Base-by-base conservation (phyloP, 2,888 invertebrate genomes). In the Himalopsyche anomala region DNA sequence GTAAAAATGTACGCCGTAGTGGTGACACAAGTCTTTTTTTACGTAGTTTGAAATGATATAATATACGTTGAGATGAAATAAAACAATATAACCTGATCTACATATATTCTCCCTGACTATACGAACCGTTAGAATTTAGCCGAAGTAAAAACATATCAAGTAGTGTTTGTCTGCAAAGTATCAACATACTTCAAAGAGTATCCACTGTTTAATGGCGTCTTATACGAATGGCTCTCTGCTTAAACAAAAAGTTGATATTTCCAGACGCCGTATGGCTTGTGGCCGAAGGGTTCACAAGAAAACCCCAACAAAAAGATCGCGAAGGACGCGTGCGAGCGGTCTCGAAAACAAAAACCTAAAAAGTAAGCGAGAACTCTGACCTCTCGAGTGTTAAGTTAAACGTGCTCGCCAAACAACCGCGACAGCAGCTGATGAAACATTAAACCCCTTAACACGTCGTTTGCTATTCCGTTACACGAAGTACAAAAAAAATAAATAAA, bases 221-320 rank as follows among this genome's bases (percentile, higher is more conserved):
- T 62, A 19, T 62, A 62, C 62, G 62, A 51, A 51, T 15, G 51
- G 51, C 15, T 15, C 28, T 62, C 19, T 28, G 62, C 11, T 62
- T n/a, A 62, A 62, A 62, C 62, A 62, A 62, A 62, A 62, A 62
- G 62, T 62, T 62, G 62, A 62, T 62, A 62, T 62, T 62, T 62
- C 62, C 19, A 62, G 62, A 62, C 62, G 62, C 62, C 62, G 62
- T 62, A 62, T 62, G 62, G 62, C 28, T 51, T 62, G 62, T 62
- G 62, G 62, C 28, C 17, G 19, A 62, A 62, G 62, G 62, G 62
- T 62, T 62, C 28, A 62, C 19, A 28, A 28, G 62, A 62, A 62
- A 62, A 62, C 19, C 62, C 28, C 11, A n/a, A 62, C 62, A 62
- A 62, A 62, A 62, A 62, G 62, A 62, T 62, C 62, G 62, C 62